These are phyloP conservation scores for Eudyptes chrysolophus DNA, from an alignment of 2,113 vertebrate genomes.

Conservation along the genomic window DNA sequence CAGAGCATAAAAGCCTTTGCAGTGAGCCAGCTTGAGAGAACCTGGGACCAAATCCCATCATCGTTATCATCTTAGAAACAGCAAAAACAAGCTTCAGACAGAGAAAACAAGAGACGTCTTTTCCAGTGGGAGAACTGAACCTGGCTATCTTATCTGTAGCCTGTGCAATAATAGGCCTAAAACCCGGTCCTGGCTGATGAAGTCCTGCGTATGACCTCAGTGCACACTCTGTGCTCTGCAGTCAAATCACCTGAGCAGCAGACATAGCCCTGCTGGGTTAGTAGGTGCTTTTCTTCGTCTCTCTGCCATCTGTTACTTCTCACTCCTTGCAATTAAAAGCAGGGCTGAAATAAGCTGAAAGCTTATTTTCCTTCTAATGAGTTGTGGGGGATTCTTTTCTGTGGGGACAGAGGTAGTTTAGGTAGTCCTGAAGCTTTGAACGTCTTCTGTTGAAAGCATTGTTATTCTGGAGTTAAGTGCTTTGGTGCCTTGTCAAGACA, in stretches of 20 bases:
- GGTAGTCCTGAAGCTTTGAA: background rate
- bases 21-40: background rate
- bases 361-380: background rate
- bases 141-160: background rate
- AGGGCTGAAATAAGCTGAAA: background rate
- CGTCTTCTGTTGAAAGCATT: background rate
- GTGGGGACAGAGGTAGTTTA: background rate
- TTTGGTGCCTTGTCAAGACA: background rate
- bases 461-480: background rate
- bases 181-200: background rate
- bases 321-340: slow-evolving; percentile 44
- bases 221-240: background rate
- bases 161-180: no score
- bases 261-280: slow-evolving; percentile 42
- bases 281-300: slow-evolving; percentile 23
- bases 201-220: background rate
- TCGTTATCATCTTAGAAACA: background rate
- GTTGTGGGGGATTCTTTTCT: background rate
- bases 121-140: background rate
- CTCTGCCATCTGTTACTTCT: slow-evolving; percentile 56
- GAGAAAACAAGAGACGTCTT: background rate
- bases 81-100: background rate
- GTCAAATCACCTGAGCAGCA: slow-evolving; percentile 44
- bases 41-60: background rate
- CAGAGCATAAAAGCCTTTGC: background rate